Evolutionary conservation across 2,113 vertebrate species (phyloP).

Genomic region (Glareola pratincola): DNA sequence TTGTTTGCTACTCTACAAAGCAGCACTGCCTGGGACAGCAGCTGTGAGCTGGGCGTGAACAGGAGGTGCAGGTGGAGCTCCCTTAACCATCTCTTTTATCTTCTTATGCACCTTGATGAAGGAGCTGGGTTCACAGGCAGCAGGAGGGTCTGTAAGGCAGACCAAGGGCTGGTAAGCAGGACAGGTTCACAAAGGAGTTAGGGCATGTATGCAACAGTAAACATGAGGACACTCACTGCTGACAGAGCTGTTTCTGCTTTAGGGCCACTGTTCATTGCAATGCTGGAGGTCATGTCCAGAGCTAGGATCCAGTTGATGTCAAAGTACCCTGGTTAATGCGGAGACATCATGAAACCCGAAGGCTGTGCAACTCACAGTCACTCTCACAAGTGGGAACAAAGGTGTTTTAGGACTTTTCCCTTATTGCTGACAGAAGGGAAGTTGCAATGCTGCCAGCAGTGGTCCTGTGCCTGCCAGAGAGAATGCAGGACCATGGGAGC

Average conservation of each 20-base stretch:
- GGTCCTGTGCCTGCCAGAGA: too few relatives aligned
- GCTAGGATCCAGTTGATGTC: not conserved
- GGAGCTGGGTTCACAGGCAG: accelerated
- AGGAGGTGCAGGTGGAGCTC: not conserved
- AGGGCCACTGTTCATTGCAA: not conserved
- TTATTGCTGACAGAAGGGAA: not conserved
- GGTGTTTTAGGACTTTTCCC: not conserved
- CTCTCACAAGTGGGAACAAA: not conserved
- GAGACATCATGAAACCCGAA: not conserved
- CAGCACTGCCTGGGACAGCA: not conserved
- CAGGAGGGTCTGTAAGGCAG: not conserved
- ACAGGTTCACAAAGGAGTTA: not conserved
- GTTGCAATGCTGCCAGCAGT: not conserved
- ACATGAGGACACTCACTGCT: not conserved
- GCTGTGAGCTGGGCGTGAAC: not conserved
- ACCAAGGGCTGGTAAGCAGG: not conserved
- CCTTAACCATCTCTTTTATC: not conserved
- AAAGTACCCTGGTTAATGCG: not conserved
- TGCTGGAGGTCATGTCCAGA: not conserved
- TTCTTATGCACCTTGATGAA: not conserved
- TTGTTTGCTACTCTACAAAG: not conserved
- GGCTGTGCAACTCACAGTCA: not conserved
- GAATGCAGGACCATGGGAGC: not conserved
- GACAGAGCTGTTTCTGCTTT: not conserved
- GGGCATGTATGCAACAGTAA: not conserved